A percentile compares a stretch with the other conserved stretches of the same genome.
Evolutionary conservation across 2,113 vertebrate species (phyloP).

Genomic region (Amblyopsis rosae): DNA sequence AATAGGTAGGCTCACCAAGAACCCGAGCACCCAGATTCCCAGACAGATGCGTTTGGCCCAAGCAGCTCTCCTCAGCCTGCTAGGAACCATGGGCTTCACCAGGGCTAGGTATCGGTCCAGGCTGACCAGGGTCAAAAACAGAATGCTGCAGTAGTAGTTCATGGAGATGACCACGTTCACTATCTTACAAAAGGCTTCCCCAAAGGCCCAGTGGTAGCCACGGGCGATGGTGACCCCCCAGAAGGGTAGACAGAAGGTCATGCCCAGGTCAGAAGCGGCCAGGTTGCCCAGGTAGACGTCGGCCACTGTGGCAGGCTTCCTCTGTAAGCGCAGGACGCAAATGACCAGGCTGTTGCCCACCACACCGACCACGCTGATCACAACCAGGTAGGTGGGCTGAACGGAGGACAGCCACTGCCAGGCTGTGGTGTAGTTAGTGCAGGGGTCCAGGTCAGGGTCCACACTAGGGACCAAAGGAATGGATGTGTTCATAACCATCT

Average conservation of each 20-base stretch:
- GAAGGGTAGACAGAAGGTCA: constrained; percentile 70
- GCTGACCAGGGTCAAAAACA: constrained; percentile 69
- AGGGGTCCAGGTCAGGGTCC: constrained; percentile 10
- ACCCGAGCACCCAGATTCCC: constrained; percentile 50
- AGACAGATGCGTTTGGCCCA: constrained; percentile 63
- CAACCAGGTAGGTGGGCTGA: constrained; percentile 58
- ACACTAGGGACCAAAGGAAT: neutral
- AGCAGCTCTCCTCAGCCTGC: constrained; percentile 43
- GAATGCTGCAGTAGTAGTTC: constrained; percentile 67
- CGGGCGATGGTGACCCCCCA: constrained; percentile 61
- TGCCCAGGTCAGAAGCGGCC: constrained; percentile 66
- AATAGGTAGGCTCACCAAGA: constrained; percentile 43
- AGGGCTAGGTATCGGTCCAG: constrained; percentile 75
- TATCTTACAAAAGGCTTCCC: constrained; percentile 64
- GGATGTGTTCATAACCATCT: constrained; percentile 40
- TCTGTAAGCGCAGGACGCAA: constrained; percentile 62
- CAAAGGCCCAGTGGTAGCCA: constrained; percentile 66
- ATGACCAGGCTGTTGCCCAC: constrained; percentile 69
- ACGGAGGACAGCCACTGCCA: constrained; percentile 60
- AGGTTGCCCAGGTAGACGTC: constrained; percentile 74
- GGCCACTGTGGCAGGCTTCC: constrained; percentile 57
- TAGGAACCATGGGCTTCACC: constrained; percentile 53
- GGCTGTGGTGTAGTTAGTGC: constrained; percentile 46
- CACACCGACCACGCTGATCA: constrained; percentile 62
- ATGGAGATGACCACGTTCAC: constrained; percentile 65